These are phyloP conservation scores for Polyommatus iphigenia DNA, from an alignment of 2,888 invertebrate species.

Conservation along the genomic window DNA sequence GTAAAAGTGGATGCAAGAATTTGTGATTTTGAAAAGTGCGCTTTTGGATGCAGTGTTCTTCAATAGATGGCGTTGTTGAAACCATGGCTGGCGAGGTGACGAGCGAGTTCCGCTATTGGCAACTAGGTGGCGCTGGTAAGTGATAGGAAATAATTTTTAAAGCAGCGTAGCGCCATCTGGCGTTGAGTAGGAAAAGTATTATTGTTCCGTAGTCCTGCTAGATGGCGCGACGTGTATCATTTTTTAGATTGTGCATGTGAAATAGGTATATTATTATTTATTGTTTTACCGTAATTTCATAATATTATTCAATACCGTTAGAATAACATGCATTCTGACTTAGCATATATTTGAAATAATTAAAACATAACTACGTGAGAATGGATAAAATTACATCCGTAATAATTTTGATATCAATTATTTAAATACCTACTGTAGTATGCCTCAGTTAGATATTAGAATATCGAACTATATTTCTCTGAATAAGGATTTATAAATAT, in stretches of 20 bases:
- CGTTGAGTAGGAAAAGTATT: conserved; percentile 46
- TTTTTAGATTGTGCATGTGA: background rate
- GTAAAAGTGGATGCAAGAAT: conserved; percentile 37
- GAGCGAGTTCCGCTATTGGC: conserved; percentile 54
- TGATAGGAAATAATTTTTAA: conserved; percentile 31
- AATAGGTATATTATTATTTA: background rate
- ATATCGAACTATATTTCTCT: background rate
- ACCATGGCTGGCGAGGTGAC: conserved; percentile 59
- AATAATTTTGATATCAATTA: background rate
- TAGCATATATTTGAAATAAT: background rate
- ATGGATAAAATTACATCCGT: background rate
- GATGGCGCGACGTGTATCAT: conserved; percentile 51
- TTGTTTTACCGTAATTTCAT: conserved; percentile 34
- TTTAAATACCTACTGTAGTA: no score
- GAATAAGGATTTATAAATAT: no score
- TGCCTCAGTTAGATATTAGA: background rate
- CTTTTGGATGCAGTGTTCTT: conserved; percentile 75
- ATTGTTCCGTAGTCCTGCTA: conserved; percentile 38
- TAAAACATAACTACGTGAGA: background rate
- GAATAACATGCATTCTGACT: background rate
- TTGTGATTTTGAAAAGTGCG: conserved; percentile 58
- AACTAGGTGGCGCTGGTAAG: conserved; percentile 70
- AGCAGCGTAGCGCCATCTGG: conserved; percentile 51
- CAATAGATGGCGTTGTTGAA: conserved; percentile 67
- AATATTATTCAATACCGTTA: background rate